phyloP scores from a whole-genome alignment of 2,888 invertebrate genomes.

The Macaria liturata region DNA sequence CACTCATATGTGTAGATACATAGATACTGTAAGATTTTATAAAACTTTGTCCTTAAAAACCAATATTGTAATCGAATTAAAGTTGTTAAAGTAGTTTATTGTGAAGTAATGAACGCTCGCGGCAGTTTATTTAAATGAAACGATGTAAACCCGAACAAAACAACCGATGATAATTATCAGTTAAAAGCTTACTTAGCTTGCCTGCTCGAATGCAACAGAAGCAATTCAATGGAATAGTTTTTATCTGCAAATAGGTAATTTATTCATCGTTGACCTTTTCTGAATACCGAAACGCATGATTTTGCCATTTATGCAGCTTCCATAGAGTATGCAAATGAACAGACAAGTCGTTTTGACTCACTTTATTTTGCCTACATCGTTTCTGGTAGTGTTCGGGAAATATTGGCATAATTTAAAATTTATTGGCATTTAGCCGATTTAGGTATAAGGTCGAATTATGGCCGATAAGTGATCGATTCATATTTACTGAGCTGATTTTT shows the following conservation, averaged over 20 bases:
- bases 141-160: conserved; percentile 10
- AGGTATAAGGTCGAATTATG: background rate
- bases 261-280: conserved; percentile 45
- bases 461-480: background rate
- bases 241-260: conserved; percentile 38
- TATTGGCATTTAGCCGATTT: conserved; percentile 3
- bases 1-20: no score
- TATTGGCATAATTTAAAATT: conserved; percentile 6
- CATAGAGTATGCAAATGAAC: conserved; percentile 24
- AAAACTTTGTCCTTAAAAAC: background rate
- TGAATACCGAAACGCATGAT: conserved; percentile 26
- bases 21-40: no score
- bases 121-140: conserved; percentile 24
- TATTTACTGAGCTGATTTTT: no score
- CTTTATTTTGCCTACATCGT: conserved; percentile 16
- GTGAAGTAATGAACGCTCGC: conserved; percentile 20
- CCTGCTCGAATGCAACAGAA: conserved; percentile 22
- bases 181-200: conserved; percentile 25
- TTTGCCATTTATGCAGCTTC: conserved; percentile 22
- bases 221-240: conserved; percentile 36
- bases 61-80: conserved; percentile 30
- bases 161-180: conserved; percentile 23
- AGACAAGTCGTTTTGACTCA: conserved; percentile 9
- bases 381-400: conserved; percentile 2
- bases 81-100: conserved; percentile 16